Conservation (phyloP, 2,113 vertebrate species). For the Thalassoma bifasciatum region DNA sequence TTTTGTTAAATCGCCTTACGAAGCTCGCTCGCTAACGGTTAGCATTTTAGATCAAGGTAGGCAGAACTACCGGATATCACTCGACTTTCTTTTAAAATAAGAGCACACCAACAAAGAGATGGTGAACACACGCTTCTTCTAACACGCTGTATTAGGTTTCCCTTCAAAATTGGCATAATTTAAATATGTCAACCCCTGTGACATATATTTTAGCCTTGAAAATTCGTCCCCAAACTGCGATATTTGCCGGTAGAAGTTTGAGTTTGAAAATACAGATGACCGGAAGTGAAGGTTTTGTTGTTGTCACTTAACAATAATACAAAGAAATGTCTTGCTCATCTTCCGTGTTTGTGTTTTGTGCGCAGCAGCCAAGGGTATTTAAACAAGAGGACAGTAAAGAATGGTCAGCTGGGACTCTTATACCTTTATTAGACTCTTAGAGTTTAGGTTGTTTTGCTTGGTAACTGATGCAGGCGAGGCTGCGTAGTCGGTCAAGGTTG, state of each 20-base stretch:
- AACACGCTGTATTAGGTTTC: too few species aligned
- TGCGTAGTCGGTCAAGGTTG: slow-evolving; percentile 21
- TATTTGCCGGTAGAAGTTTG: neutral
- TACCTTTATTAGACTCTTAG: neutral
- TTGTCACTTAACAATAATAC: neutral
- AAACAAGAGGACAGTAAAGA: slow-evolving; percentile 23
- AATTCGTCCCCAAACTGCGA: too few species aligned
- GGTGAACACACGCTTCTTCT: too few species aligned
- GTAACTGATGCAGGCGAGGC: neutral
- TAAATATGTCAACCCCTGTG: too few species aligned
- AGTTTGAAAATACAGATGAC: slow-evolving; percentile 24
- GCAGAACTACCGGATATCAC: neutral
- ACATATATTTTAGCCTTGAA: neutral
- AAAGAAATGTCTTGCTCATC: slow-evolving; percentile 43
- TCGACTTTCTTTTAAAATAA: slow-evolving; percentile 26
- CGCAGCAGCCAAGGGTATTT: slow-evolving; percentile 50
- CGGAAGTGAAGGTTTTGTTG: slow-evolving; percentile 14
- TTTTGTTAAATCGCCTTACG: slow-evolving; percentile 36
- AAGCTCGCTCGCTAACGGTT: slow-evolving; percentile 66
- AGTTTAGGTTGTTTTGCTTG: neutral
- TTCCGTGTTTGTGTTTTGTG: slow-evolving; percentile 73
- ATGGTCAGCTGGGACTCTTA: neutral
- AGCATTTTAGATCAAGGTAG: slow-evolving; percentile 42
- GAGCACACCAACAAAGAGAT: rapidly evolving
- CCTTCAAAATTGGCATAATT: too few species aligned